Conservation (phyloP, 2,113 vertebrate species). For the Arizona elegans region DNA sequence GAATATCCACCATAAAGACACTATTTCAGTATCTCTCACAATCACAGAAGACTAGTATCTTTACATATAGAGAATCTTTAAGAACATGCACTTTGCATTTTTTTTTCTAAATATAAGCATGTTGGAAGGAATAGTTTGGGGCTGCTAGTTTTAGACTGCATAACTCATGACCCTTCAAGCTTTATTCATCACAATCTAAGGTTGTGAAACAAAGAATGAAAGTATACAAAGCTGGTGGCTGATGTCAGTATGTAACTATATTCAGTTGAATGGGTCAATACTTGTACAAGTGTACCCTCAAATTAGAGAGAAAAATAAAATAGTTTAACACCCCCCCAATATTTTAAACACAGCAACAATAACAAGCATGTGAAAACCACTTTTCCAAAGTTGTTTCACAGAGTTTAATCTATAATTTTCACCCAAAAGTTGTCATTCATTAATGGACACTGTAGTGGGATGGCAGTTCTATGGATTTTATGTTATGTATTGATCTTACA, state of each 20-base stretch:
- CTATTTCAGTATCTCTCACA: fast-evolving
- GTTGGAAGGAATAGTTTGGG: background rate
- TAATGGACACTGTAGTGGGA: background rate
- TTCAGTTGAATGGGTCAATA: background rate
- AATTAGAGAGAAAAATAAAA: background rate
- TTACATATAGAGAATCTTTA: background rate
- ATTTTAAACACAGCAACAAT: background rate
- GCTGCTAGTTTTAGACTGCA: background rate
- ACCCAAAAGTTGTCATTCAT: background rate
- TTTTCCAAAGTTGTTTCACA: background rate
- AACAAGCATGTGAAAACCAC: background rate
- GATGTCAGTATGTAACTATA: background rate
- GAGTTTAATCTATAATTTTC: background rate
- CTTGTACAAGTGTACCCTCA: background rate
- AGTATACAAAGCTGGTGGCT: background rate
- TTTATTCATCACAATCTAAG: too few species aligned
- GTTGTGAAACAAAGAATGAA: background rate
- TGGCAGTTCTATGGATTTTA: background rate
- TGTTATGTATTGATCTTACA: background rate
- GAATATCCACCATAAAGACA: background rate
- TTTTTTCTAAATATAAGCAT: background rate
- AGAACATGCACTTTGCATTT: background rate
- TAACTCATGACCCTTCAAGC: background rate
- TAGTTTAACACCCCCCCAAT: background rate
- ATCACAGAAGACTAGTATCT: background rate